phyloP scores from a whole-genome alignment of 2,113 vertebrate species.

The Pygoscelis antarcticus region DNA sequence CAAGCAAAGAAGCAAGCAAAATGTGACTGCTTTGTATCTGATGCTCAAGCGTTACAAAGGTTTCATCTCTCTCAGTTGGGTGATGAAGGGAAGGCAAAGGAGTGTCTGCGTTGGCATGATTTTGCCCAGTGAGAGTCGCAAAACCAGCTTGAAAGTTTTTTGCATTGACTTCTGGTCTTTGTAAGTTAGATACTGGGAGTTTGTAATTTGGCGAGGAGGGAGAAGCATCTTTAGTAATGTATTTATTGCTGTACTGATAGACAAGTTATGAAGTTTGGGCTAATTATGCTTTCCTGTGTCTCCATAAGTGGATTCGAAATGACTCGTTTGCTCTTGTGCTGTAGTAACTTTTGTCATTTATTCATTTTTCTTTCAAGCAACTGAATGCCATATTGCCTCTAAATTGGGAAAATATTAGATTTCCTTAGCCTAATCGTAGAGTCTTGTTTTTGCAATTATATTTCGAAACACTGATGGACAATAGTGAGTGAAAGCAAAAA shows the following conservation, averaged over 20 bases:
- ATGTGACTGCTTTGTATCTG: not conserved
- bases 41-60: not conserved
- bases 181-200: not conserved
- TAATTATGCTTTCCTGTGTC: conserved; percentile 12
- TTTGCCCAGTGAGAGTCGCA: not conserved
- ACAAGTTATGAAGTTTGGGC: not conserved
- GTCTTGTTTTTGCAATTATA: not conserved
- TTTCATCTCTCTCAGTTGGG: not conserved
- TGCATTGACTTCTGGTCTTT: not conserved
- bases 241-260: not conserved
- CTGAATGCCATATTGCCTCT: conserved; percentile 16
- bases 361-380: conserved; percentile 1
- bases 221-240: not conserved
- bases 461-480: not conserved
- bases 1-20: not conserved
- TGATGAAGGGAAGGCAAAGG: not conserved
- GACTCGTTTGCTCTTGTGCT: not conserved
- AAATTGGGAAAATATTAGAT: conserved; percentile 36
- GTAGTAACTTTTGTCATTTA: not conserved
- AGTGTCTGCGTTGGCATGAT: rapidly evolving
- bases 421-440: not conserved
- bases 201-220: not conserved
- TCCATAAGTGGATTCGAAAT: conserved; percentile 19
- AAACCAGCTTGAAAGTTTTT: not conserved
- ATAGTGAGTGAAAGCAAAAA: not conserved